Evolutionary conservation across 1,140 invertebrate genomes (phyloP), one percentile per base, ranked within the genome.

Genomic region (Bactericera cockerelli): DNA sequence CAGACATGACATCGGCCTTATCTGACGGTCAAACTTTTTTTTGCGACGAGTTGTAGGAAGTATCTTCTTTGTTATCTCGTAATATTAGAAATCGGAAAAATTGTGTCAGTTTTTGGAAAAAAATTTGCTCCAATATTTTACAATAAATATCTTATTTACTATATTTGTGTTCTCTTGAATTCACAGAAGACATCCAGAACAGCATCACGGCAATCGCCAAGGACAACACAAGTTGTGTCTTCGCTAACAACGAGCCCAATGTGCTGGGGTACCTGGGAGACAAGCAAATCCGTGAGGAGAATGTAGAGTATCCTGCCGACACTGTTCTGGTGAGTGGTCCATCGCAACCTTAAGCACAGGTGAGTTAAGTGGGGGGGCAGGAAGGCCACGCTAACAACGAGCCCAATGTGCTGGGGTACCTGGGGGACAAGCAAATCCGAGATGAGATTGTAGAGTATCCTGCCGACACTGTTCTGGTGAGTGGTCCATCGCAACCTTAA

Each of bases 241-340:
- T 81, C 67, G 71, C 77, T 10, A 88, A 87, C 64, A 81, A 83
- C 28, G 84, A 89, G 63, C 81, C 82, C 0, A 82, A 88, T 66
- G 79, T 89, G 1, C 80, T 86, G 0, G 84, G 84, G 0, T 90
- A 89, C 68, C 83, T 81, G 64, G 83, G 84, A 59, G 86, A 89
- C 67, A 74, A 84, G 61, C 76, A 84, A 67, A 81, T 89, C 21
- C 79, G 79, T 1, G 83, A 87, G 64, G 83, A 84, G 56, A 68
- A 77, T 19, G 81, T 84, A 0, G 85, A 89, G 63, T 88, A 88
- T 69, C 81, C 83, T 1, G 78, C 84, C 1, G 83, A 82, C 3
- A 77, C 86, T 2, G 72, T 80, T 25, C 76, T 90, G 75, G 81
- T 86, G 62, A 72, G 68, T 66, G 26, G n/a, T n/a, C n/a, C n/a